A percentile compares a stretch with the other conserved stretches of the same genome.
phyloP scores from a whole-genome alignment of 2,797 vertebrate genomes.

The Lagocephalus sceleratus region DNA sequence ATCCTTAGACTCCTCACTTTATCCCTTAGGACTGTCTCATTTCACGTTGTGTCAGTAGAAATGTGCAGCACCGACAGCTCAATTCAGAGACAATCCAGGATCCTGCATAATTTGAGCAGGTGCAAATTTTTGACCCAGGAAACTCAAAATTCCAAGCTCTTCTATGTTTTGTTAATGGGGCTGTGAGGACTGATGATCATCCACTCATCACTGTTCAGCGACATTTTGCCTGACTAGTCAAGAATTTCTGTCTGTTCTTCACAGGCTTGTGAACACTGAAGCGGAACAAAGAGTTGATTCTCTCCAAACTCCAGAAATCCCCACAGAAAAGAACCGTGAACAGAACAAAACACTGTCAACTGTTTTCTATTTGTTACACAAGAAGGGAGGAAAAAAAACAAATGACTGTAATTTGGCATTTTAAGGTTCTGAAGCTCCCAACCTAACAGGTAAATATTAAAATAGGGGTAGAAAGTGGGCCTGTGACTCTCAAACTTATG shows the following conservation, averaged over 20 bases:
- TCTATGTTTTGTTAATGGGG: not conserved
- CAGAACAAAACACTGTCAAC: no score
- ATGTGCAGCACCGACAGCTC: slow-evolving; percentile 3
- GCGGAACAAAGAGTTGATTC: no score
- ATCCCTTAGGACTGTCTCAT: not conserved
- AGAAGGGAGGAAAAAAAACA: no score
- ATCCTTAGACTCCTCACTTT: not conserved
- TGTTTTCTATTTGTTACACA: no score
- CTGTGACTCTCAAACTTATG: no score
- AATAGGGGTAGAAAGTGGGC: no score
- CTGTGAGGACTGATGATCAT: not conserved
- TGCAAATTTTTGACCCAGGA: not conserved
- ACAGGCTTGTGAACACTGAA: no score
- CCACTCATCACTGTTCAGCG: not conserved
- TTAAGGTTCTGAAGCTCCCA: no score
- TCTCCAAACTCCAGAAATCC: no score
- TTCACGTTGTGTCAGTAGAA: slow-evolving; percentile 10
- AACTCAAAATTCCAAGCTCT: not conserved
- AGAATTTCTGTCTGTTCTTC: not conserved
- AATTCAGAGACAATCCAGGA: not conserved
- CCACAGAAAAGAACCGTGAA: no score
- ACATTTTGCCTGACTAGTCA: not conserved
- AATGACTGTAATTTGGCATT: no score
- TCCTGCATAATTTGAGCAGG: not conserved
- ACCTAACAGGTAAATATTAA: no score